Conservation (phyloP, 2,113 vertebrate species). For the Ia io region DNA sequence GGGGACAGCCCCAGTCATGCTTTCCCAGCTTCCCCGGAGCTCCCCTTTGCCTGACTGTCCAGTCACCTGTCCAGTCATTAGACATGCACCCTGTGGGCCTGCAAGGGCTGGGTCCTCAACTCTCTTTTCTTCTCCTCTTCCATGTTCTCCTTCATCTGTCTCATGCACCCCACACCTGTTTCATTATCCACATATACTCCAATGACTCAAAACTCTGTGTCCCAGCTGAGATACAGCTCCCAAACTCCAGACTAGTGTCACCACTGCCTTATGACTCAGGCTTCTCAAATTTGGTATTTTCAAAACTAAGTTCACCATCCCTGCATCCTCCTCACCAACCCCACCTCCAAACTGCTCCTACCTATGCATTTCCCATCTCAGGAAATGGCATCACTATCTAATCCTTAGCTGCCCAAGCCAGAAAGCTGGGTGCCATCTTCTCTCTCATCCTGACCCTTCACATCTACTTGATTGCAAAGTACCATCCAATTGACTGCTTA, state of each 20-base stretch:
- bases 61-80: background rate
- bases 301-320: background rate
- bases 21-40: background rate
- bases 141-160: background rate
- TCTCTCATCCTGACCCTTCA: background rate
- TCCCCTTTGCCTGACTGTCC: background rate
- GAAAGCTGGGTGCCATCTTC: no score
- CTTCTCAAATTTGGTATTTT: background rate
- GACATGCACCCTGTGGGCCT: background rate
- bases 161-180: background rate
- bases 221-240: background rate
- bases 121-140: background rate
- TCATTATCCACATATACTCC: background rate
- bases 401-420: background rate
- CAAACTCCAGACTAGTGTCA: background rate
- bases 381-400: background rate
- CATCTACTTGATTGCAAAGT: background rate
- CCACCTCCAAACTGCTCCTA: background rate
- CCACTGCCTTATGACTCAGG: background rate
- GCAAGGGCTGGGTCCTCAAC: rapidly evolving
- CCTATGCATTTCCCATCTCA: background rate
- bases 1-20: background rate
- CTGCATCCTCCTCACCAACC: background rate
- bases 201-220: background rate
- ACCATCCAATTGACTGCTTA: background rate